Evolutionary conservation across 2,888 invertebrate species (phyloP).

Genomic region (Sesia apiformis): DNA sequence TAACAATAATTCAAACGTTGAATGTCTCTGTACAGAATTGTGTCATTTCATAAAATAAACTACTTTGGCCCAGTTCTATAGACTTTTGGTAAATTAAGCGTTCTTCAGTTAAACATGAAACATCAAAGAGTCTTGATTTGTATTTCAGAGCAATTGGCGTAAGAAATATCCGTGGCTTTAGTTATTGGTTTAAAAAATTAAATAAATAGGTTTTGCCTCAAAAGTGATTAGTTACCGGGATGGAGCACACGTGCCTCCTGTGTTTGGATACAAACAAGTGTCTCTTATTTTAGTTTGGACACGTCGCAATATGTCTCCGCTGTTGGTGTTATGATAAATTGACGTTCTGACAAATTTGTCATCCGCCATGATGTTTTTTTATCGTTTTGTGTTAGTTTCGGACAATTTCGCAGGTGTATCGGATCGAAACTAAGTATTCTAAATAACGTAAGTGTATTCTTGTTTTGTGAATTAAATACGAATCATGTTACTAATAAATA

Average conservation of each 20-base stretch:
- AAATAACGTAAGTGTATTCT: no score
- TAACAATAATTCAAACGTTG: constrained; percentile 5
- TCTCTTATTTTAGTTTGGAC: constrained; percentile 31
- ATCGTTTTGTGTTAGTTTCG: constrained; percentile 1
- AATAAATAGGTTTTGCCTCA: constrained; percentile 23
- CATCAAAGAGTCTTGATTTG: not conserved
- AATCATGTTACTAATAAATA: no score
- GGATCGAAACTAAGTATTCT: no score
- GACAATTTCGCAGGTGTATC: no score
- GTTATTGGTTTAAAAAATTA: not conserved
- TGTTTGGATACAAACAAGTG: constrained; percentile 32
- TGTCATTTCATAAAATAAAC: constrained; percentile 49
- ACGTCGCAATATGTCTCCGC: constrained; percentile 26
- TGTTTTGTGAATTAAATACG: no score
- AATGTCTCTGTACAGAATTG: constrained; percentile 27
- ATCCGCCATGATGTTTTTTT: constrained; percentile 5
- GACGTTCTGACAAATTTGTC: constrained; percentile 12
- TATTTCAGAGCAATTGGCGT: not conserved
- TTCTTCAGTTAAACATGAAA: not conserved
- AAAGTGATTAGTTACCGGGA: constrained; percentile 40
- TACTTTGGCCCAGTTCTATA: constrained; percentile 41
- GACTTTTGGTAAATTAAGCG: constrained; percentile 35
- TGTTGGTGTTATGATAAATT: constrained; percentile 30
- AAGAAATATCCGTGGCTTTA: not conserved
- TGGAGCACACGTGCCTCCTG: constrained; percentile 31